phyloP scores from a whole-genome alignment of 2,888 invertebrate genomes.

The Parnassius apollo region DNA sequence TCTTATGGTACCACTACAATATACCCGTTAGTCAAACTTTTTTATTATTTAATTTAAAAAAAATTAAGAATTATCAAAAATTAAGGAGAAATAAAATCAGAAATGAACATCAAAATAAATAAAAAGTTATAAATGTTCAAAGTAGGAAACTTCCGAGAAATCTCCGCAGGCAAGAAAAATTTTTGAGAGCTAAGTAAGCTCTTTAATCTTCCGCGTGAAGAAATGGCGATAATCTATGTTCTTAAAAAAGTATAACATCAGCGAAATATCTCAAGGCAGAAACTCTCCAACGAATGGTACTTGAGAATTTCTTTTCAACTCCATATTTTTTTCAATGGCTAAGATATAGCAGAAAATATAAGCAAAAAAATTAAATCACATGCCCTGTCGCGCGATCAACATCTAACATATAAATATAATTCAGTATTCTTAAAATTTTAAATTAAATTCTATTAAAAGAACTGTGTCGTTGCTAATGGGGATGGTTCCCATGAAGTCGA shows the following conservation, averaged over 20 bases:
- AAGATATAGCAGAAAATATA: neutral
- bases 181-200: slow-evolving; percentile 8
- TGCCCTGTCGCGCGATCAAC: neutral
- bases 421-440: no score
- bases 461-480: no score
- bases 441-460: no score
- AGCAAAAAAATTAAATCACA: neutral
- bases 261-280: slow-evolving; percentile 15
- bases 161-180: slow-evolving; percentile 3
- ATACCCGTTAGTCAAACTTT: no score
- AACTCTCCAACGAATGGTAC: slow-evolving; percentile 22
- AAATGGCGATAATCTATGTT: slow-evolving; percentile 23
- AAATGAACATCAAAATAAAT: no score
- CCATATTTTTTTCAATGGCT: slow-evolving; percentile 4
- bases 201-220: slow-evolving; percentile 18
- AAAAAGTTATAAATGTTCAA: neutral
- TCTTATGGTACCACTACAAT: no score
- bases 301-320: slow-evolving; percentile 18
- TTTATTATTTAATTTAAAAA: no score
- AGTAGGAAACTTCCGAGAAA: slow-evolving; percentile 1
- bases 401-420: neutral
- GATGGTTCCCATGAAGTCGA: no score
- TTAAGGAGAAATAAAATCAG: no score
- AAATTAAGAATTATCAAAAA: no score
- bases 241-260: slow-evolving; percentile 25